Evolutionary conservation across 2,797 vertebrate species (phyloP).

Genomic region (Rhynchotus rufescens): DNA sequence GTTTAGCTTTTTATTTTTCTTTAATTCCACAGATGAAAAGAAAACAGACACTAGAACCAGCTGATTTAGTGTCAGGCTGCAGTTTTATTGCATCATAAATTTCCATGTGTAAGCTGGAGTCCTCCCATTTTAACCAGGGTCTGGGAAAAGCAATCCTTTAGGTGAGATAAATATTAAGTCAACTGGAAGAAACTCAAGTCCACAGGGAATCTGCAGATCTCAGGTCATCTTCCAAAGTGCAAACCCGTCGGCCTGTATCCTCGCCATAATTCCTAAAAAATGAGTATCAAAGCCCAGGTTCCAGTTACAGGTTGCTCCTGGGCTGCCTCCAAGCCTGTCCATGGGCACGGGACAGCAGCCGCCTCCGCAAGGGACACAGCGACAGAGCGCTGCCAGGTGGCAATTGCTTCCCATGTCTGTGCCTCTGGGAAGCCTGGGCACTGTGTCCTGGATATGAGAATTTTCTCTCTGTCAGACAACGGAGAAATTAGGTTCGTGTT

Average conservation of each 20-base stretch:
- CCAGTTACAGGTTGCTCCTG: no score
- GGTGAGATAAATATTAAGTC: neutral
- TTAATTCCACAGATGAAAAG: neutral
- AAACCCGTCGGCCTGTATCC: rapidly evolving
- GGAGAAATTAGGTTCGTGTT: neutral
- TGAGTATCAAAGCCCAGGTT: rapidly evolving
- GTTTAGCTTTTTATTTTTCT: neutral
- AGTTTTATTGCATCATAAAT: neutral
- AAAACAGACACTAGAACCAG: neutral
- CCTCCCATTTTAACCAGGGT: neutral
- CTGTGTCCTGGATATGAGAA: neutral
- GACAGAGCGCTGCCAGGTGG: rapidly evolving
- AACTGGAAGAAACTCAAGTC: neutral
- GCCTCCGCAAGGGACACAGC: rapidly evolving
- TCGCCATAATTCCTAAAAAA: neutral
- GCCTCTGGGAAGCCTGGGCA: neutral
- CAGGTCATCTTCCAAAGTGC: neutral
- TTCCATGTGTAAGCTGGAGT: neutral
- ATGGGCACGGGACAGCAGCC: neutral
- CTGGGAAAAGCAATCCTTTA: neutral
- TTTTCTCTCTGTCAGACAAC: neutral
- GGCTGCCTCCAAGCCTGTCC: neutral
- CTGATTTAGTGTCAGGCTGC: neutral
- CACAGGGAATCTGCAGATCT: neutral
- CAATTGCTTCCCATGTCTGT: rapidly evolving